These are phyloP conservation scores for Chroicocephalus ridibundus DNA, from an alignment of 2,113 vertebrate genomes.

Conservation along the genomic window DNA sequence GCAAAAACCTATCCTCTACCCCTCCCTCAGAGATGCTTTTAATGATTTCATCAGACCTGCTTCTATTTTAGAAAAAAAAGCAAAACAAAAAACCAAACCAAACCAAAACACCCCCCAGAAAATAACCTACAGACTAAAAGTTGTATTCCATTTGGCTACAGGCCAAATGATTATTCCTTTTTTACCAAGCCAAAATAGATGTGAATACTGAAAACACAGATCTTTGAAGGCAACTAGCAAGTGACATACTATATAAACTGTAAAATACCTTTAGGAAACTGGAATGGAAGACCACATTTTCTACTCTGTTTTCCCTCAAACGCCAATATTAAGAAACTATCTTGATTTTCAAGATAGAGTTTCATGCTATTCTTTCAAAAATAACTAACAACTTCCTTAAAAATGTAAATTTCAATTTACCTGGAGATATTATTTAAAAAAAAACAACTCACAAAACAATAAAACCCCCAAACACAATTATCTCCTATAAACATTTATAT, in stretches of 20 bases:
- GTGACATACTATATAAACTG: neutral
- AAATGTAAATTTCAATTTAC: neutral
- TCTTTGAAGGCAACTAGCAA: neutral
- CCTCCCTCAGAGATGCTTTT: neutral
- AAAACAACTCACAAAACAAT: accelerated
- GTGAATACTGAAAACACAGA: neutral
- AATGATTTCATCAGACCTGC: neutral
- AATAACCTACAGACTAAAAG: neutral
- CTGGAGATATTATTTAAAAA: neutral
- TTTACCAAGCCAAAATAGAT: neutral
- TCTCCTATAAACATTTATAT: neutral
- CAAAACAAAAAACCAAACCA: neutral
- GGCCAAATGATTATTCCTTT: neutral
- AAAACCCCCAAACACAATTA: neutral
- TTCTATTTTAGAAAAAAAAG: neutral
- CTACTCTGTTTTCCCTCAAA: neutral
- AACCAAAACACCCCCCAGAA: neutral
- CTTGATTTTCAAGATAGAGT: neutral
- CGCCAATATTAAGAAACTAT: neutral
- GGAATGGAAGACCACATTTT: neutral
- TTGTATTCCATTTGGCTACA: neutral
- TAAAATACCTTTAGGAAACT: neutral
- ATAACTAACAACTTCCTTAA: neutral
- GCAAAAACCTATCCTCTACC: neutral
- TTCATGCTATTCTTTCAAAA: neutral